Percentiles rank a stretch among this genome's conserved stretches.
These are phyloP conservation scores for Choreutis nemorana DNA, from an alignment of 2,888 invertebrate genomes.

Conservation along the genomic window DNA sequence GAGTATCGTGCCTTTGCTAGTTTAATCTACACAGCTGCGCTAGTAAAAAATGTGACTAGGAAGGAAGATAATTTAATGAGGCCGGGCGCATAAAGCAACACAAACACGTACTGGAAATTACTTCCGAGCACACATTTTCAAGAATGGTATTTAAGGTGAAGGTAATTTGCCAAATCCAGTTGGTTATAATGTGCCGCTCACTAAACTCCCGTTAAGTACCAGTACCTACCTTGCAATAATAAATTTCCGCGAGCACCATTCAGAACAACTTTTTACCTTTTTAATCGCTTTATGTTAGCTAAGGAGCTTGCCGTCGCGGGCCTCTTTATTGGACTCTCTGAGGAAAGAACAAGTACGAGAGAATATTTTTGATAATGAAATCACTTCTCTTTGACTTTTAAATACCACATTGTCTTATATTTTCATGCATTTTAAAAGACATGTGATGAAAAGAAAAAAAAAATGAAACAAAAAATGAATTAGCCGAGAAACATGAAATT, in stretches of 20 bases:
- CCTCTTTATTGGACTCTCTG: conserved; percentile 5
- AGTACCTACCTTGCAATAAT: conserved; percentile 8
- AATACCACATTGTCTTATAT: too few relatives aligned
- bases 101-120: conserved; percentile 45
- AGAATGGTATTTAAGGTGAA: conserved; percentile 35
- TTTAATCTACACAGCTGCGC: conserved; percentile 28
- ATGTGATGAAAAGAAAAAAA: too few relatives aligned
- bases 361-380: too few relatives aligned
- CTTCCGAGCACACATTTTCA: conserved; percentile 36
- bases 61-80: conserved; percentile 37
- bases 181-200: conserved; percentile 24
- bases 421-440: too few relatives aligned
- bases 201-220: conserved; percentile 12
- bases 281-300: conserved; percentile 11
- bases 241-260: conserved; percentile 8
- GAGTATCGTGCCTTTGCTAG: conserved; percentile 31
- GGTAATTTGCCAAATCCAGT: conserved; percentile 37
- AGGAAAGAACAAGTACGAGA: too few relatives aligned
- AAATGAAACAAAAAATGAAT: too few relatives aligned
- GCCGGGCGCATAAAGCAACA: conserved; percentile 34
- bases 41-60: conserved; percentile 32
- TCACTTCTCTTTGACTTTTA: too few relatives aligned
- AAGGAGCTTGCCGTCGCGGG: conserved; percentile 8
- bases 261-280: conserved; percentile 8
- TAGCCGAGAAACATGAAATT: too few relatives aligned